These are phyloP conservation scores for Acridotheres tristis DNA, from an alignment of 2,797 vertebrate genomes.

Conservation along the genomic window DNA sequence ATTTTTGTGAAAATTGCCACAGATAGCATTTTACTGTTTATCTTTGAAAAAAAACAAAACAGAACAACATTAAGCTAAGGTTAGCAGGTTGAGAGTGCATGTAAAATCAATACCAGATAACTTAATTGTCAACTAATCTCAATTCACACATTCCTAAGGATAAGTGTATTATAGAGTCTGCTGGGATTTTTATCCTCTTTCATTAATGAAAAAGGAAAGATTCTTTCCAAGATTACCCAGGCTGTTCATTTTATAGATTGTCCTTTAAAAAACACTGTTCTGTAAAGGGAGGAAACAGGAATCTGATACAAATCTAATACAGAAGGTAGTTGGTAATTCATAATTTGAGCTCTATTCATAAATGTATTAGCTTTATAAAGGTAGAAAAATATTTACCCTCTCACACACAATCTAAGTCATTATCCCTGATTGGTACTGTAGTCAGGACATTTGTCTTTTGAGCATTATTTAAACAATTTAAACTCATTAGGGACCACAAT, in stretches of 20 bases:
- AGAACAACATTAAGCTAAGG: not conserved
- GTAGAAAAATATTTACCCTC: not conserved
- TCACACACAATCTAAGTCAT: not conserved
- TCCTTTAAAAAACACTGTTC: not conserved
- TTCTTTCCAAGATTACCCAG: not conserved
- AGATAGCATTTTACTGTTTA: not conserved
- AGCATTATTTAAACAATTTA: not conserved
- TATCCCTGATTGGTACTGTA: not conserved
- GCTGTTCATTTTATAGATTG: not conserved
- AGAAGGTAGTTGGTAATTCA: not conserved
- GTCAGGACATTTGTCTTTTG: not conserved
- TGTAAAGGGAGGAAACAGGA: not conserved
- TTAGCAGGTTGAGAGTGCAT: not conserved
- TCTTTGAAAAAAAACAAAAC: not conserved
- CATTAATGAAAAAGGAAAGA: not conserved
- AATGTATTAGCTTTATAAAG: not conserved
- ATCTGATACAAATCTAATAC: not conserved
- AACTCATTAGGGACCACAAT: not conserved
- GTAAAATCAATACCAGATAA: slow-evolving; percentile 13
- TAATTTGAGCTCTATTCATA: not conserved
- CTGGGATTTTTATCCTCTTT: not conserved
- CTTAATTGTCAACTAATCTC: not conserved
- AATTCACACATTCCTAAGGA: not conserved
- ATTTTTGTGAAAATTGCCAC: not conserved
- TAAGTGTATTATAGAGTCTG: not conserved